Conservation (phyloP, 2,797 vertebrate species). For the Melanotaenia nigrans region DNA sequence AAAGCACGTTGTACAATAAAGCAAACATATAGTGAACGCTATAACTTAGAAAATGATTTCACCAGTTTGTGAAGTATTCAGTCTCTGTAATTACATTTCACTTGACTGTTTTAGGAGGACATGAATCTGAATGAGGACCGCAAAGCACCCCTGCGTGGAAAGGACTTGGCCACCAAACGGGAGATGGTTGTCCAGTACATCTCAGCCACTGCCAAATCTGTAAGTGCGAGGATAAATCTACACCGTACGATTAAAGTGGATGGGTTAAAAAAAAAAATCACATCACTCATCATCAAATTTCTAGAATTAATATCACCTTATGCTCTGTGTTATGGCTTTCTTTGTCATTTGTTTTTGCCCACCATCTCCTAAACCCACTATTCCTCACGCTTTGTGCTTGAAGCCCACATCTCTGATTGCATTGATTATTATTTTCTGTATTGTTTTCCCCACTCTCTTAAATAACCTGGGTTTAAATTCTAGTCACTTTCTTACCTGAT, state of each 20-base stretch:
- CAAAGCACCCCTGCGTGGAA: slow-evolving; percentile 93
- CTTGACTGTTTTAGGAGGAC: slow-evolving; percentile 87
- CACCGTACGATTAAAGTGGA: slow-evolving; percentile 33
- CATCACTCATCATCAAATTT: slow-evolving; percentile 44
- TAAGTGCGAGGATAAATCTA: slow-evolving; percentile 82
- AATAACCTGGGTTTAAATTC: slow-evolving; percentile 32
- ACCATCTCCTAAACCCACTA: slow-evolving; percentile 34
- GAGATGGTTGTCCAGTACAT: slow-evolving; percentile 99
- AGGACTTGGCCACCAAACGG: slow-evolving; percentile 93
- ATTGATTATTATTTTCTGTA: slow-evolving; percentile 38
- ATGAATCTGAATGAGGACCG: slow-evolving; percentile 99
- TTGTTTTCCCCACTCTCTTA: slow-evolving; percentile 19
- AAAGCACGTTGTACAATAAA: neutral
- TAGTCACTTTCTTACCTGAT: slow-evolving; percentile 44
- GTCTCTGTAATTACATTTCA: slow-evolving; percentile 1
- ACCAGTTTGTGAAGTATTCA: neutral
- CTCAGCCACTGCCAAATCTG: slow-evolving; percentile 97
- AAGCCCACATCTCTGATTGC: slow-evolving; percentile 72
- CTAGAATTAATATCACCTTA: slow-evolving; percentile 70
- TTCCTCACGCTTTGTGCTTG: slow-evolving; percentile 63
- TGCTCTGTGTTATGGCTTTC: slow-evolving; percentile 58
- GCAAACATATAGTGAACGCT: neutral
- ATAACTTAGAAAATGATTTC: neutral
- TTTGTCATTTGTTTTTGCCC: slow-evolving; percentile 52
- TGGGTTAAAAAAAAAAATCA: slow-evolving; percentile 47